A percentile compares a stretch with the other conserved stretches of the same genome.
Conservation (phyloP, 2,113 vertebrate genomes). For the Megaleporinus macrocephalus region DNA sequence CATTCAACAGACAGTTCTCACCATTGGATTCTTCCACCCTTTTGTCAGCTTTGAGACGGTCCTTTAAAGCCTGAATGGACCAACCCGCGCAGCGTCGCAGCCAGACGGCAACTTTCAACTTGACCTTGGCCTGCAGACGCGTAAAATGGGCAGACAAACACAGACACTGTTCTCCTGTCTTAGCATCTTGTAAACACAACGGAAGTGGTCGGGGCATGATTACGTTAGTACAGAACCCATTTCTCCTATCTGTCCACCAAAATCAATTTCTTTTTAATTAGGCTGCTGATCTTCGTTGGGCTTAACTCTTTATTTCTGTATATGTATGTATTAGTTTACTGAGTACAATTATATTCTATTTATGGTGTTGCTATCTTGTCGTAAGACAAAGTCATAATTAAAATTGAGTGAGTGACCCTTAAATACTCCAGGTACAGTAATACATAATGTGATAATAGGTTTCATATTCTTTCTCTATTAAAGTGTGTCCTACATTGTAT, state of each 20-base stretch:
- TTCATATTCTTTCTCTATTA: too few species aligned
- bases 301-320: not conserved
- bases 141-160: constrained; percentile 74
- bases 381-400: not conserved
- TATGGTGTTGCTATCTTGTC: not conserved
- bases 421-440: not conserved
- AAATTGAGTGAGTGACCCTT: not conserved
- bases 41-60: constrained; percentile 70
- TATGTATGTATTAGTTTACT: too few species aligned
- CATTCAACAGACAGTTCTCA: constrained; percentile 76
- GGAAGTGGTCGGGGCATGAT: constrained; percentile 39
- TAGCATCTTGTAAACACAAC: constrained; percentile 63
- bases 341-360: not conserved
- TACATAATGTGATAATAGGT: too few species aligned
- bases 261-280: not conserved
- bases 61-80: constrained; percentile 78
- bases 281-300: not conserved
- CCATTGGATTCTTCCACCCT: constrained; percentile 68
- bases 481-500: not conserved
- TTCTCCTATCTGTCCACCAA: not conserved
- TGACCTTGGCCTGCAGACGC: constrained; percentile 95
- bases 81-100: constrained; percentile 79
- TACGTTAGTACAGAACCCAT: constrained; percentile 11
- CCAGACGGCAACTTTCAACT: constrained; percentile 92
- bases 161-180: constrained; percentile 69